Evolutionary conservation across 2,888 invertebrate species (phyloP), one percentile per base, ranked within the genome.

Genomic region (Cephus spinipes): DNA sequence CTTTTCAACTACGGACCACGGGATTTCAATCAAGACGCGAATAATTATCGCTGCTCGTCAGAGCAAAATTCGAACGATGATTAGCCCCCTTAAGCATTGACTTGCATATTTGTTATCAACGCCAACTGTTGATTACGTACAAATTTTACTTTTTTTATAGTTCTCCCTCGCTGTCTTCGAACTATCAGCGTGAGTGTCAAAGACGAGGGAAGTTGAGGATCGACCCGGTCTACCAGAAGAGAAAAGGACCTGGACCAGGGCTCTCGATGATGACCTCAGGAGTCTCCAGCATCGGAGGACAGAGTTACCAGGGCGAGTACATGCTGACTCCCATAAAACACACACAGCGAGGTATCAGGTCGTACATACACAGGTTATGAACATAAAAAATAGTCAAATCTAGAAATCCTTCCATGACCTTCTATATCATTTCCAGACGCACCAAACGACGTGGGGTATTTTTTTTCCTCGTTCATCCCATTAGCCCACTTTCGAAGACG

Each of bases 11-110:
- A 86, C 55, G 86, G 87, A 84, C 87, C 88, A 83, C 88, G 84
- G 88, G 86, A 88, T 89, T 89, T 89, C 88, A 89, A 89, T 89
- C 87, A 84, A 79, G 83, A 84, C 83, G 84, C 86, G 87, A 87
- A 86, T 88, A 88, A 88, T 87, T 86, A 87, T 86, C 85, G 55
- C 23, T 23, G 9, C 55, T 55, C 55, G 23, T 55, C 15, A 23
- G 55, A 55, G 23, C 55, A 15, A 55, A 55, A 1, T 23, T 55
- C 55, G 1, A 55, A 55, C 23, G 23, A 55, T 55, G 6, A 55
- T 55, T 23, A 55, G 23, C 55, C 23, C 6, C 6, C 55, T 55
- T 55, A 9, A 55, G 23, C 23, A 23, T 55, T 55, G 6, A 23
- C 23, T 9, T 23, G 6, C 6, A 55, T 23, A 23, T 23, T 23